Base-by-base conservation (phyloP, 1,140 invertebrate species). In the Adoxophyes honmai region DNA sequence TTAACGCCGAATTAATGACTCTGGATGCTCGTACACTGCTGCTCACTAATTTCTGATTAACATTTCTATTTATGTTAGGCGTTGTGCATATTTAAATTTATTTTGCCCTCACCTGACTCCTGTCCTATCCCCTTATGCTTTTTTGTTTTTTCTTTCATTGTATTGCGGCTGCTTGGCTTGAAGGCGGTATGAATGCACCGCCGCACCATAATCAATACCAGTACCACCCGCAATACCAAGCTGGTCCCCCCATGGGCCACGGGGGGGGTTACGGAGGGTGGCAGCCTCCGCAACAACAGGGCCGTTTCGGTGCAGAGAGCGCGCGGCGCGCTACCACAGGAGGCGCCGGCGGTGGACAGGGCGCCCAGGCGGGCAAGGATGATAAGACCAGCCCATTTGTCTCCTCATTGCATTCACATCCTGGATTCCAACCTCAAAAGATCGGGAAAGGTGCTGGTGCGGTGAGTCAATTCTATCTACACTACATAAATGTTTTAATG, bases 371-470 rank as follows among this genome's bases (percentile, higher is more conserved):
- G 61, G 86, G 89, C 3, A 92, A 91, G 64, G 91, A 92, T 71
- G 91, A 92, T 68, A 91, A 93, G 78, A 91, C 91, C 61, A 96
- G 93, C 81, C 97, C 97, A 34, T 99, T 99, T 86, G 91, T 97
- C 34, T 93, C 94, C 67, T 95, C 96, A 51, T 91, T 94, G 56
- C 96, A 97, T 92, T 96, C 97, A 14, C 96, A 98, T 90, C 96
- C 97, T 35, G 94, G 94, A 61, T 99, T 98, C 87, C 95, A 95
- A 65, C 97, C 97, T 13, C 96, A 98, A 73, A 98, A 98, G 91
- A 93, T 97, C 69, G 96, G 96, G 34, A 97, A 97, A 87, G 94
- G 93, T 61, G 90, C 91, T 52, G 94, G 94, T 88, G 92, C 91
- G 91, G 89, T 89, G 67, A 84, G 71, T 78, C 35, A n/a, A n/a